Conservation (phyloP, 2,797 vertebrate species). For the Lacerta bilineata region DNA sequence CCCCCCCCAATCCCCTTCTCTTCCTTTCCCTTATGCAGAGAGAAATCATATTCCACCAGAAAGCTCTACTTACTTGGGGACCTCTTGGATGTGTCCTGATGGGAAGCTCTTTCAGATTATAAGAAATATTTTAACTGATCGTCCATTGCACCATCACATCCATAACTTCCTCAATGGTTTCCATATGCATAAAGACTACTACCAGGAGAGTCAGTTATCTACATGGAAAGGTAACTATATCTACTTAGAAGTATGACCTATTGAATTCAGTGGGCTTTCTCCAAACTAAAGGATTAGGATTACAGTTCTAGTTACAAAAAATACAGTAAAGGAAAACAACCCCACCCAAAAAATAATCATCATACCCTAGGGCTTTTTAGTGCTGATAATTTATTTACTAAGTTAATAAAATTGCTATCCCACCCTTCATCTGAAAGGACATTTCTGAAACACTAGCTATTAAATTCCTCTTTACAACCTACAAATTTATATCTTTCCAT, state of each 20-base stretch:
- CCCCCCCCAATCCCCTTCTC: no score
- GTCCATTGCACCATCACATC: slow-evolving; percentile 64
- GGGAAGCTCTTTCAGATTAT: slow-evolving; percentile 57
- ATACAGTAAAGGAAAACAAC: no score
- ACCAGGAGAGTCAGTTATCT: slow-evolving; percentile 66
- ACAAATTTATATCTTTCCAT: background rate
- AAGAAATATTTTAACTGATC: slow-evolving; percentile 65
- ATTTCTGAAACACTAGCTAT: background rate
- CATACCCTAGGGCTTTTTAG: background rate
- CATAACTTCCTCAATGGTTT: slow-evolving; percentile 83
- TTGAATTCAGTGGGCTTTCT: no score
- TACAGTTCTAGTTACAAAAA: background rate
- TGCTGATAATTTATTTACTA: background rate
- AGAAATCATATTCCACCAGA: slow-evolving; percentile 57
- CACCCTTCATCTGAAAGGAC: no score
- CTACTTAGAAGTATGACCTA: no score
- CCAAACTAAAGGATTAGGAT: no score
- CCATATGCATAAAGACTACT: slow-evolving; percentile 79
- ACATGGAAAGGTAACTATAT: slow-evolving; percentile 77
- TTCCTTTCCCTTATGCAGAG: slow-evolving; percentile 47
- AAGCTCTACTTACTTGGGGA: slow-evolving; percentile 61
- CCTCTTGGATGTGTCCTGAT: slow-evolving; percentile 58
- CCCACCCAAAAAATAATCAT: no score
- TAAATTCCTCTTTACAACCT: background rate
- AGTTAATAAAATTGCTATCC: no score